Evolutionary conservation across 2,797 vertebrate species (phyloP).

Genomic region (Graptemys geographica): DNA sequence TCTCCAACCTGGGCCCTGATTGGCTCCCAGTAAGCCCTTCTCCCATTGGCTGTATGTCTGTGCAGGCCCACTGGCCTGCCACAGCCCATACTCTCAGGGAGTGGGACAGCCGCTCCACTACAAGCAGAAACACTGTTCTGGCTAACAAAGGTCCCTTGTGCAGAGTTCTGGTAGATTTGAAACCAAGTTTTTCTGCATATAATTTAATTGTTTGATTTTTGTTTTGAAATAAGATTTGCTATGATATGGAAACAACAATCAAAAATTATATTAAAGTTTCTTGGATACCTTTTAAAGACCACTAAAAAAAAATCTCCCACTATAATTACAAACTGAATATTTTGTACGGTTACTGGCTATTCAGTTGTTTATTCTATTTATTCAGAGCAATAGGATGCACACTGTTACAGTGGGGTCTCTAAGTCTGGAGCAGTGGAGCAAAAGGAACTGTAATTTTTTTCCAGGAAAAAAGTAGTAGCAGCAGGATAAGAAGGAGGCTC

Average conservation of each 20-base stretch:
- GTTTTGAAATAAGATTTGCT: conserved; percentile 26
- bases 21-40: too few relatives aligned
- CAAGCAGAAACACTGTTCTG: neutral
- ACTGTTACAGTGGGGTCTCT: conserved; percentile 33
- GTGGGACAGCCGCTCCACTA: too few relatives aligned
- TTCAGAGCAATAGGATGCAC: conserved; percentile 33
- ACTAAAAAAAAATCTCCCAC: conserved; percentile 14
- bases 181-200: neutral
- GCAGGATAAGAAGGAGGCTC: conserved; percentile 36
- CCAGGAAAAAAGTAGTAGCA: conserved; percentile 53
- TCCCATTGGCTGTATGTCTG: too few relatives aligned
- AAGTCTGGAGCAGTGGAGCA: conserved; percentile 34
- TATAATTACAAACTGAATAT: neutral
- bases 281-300: conserved; percentile 15
- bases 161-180: conserved; percentile 1
- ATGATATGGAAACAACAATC: neutral
- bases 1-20: too few relatives aligned
- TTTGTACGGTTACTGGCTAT: neutral
- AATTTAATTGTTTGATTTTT: conserved; percentile 23
- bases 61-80: too few relatives aligned
- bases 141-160: conserved; percentile 14
- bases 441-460: conserved; percentile 65
- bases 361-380: conserved; percentile 22
- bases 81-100: too few relatives aligned
- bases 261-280: conserved; percentile 9